Conservation (phyloP, 2,113 vertebrate genomes). For the Eretmochelys imbricata region DNA sequence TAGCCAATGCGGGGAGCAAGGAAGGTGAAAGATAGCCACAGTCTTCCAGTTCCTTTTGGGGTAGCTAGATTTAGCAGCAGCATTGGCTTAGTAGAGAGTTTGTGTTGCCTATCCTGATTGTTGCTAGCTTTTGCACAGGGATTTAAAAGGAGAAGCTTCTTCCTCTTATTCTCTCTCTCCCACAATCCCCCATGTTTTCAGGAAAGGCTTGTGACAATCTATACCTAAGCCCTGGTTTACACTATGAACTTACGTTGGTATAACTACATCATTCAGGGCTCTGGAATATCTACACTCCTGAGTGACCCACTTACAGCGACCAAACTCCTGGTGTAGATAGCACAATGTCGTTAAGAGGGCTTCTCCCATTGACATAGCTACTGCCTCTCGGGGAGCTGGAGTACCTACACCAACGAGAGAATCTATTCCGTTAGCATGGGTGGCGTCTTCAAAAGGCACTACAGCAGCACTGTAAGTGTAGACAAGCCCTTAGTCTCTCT, state of each 20-base stretch:
- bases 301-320: not conserved
- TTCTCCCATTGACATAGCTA: not conserved
- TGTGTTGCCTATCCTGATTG: not conserved
- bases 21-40: not conserved
- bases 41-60: not conserved
- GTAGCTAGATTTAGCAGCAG: not conserved
- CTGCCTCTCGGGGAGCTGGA: not conserved
- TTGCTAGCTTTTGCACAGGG: not conserved
- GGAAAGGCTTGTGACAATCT: not conserved
- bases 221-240: not conserved
- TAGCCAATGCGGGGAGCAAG: not conserved
- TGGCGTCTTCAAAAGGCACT: not conserved
- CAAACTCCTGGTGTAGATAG: not conserved
- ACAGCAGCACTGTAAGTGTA: not conserved
- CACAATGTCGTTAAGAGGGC: not conserved
- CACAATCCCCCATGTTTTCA: not conserved
- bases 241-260: not conserved
- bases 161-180: not conserved
- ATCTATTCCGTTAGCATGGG: not conserved
- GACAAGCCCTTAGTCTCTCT: not conserved
- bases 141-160: not conserved
- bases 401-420: not conserved
- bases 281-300: not conserved
- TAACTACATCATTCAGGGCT: not conserved
- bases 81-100: not conserved